phyloP scores from a whole-genome alignment of 2,113 vertebrate genomes.

The Ibidorhyncha struthersii region DNA sequence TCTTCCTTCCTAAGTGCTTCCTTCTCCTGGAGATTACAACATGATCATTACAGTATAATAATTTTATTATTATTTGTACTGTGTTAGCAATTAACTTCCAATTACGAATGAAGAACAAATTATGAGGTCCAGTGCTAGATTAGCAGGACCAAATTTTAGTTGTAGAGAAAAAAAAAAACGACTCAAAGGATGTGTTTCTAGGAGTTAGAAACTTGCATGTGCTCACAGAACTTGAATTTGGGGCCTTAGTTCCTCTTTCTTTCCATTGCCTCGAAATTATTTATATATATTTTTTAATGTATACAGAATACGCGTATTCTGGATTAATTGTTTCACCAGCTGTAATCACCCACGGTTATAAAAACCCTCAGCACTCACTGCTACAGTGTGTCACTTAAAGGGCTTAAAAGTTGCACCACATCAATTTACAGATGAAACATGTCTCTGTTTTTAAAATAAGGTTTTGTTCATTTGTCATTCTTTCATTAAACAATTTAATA shows the following conservation, averaged over 20 bases:
- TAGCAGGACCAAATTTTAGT: neutral
- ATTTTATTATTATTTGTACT: neutral
- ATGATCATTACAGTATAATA: neutral
- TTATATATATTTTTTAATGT: no score
- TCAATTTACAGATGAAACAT: neutral
- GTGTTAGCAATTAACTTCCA: neutral
- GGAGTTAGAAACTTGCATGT: neutral
- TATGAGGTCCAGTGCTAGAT: neutral
- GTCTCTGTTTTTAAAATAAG: neutral
- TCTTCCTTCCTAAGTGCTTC: neutral
- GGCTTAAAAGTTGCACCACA: neutral
- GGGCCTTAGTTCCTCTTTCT: neutral
- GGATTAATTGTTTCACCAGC: neutral
- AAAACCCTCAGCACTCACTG: neutral
- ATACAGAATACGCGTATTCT: neutral
- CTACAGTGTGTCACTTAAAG: accelerated
- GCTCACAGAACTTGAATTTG: neutral
- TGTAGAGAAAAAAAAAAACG: neutral
- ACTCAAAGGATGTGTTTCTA: neutral
- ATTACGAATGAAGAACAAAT: neutral
- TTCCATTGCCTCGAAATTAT: neutral
- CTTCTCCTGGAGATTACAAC: neutral
- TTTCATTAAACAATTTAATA: neutral
- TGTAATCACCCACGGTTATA: neutral
- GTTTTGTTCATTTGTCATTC: neutral